Base-by-base conservation (phyloP, 2,888 invertebrate species). In the Maniola hyperantus region DNA sequence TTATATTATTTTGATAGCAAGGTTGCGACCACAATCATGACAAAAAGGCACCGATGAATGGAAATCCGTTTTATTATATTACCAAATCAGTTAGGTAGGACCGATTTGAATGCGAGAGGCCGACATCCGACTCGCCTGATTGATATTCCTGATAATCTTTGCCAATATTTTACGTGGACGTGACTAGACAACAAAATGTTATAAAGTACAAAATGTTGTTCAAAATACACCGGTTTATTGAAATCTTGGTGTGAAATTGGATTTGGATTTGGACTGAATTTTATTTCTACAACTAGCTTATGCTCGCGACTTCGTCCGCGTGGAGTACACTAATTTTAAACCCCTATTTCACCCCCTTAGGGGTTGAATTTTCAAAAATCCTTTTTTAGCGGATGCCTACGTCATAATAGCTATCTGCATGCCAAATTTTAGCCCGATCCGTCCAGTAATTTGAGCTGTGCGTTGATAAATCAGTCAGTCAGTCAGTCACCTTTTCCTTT, bases 111-210 rank as follows among this genome's bases (percentile, higher is more conserved):
- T 84, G 66, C 72, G 71, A 68, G 66, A 68, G 66, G 71, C 75
- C 78, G 78, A 74, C 75, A 74, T 74, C 77, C 75, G 76, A 72
- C 69, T 71, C 64, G 63, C 60, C 72, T 75, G 77, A 79, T 81
- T 84, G 81, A 81, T 79, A 86, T 79, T 83, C 79, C 76, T 81
- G 79, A 83, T 83, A 81, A 80, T 77, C 73, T 73, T 73, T 74
- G 79, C 77, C 80, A 78, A 85, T 85, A 83, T 82, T 85, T 81
- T 72, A 76, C 51, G 62, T 39, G 66, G 69, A 82, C 85, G 84
- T 85, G 85, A 84, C 83, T 82, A 81, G 84, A 81, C 62, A 64
- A 48, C 48, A 18, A 54, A 67, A 69, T 65, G 50, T 58, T 57
- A 20, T 20, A 57, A 39, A 50, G 51, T 11, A 20, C 20, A 46